A percentile compares a stretch with the other conserved stretches of the same genome.
These are phyloP conservation scores for Littorina saxatilis DNA, from an alignment of 1,140 invertebrate genomes.

Conservation along the genomic window DNA sequence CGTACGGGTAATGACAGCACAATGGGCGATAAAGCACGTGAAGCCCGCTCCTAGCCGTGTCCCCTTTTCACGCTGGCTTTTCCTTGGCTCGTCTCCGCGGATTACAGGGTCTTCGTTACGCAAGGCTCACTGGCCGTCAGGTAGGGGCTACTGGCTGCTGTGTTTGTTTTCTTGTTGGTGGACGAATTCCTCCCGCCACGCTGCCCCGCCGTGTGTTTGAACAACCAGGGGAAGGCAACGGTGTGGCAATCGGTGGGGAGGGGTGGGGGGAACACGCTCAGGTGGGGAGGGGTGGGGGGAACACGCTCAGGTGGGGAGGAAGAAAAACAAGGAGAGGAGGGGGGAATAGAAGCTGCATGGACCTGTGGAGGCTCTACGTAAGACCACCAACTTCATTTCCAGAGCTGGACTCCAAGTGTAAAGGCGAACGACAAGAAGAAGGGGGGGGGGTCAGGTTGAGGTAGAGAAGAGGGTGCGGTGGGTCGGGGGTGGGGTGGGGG, in stretches of 20 bases:
- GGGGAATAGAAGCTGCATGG: no score
- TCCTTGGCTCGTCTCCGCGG: background rate
- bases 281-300: no score
- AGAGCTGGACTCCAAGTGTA: no score
- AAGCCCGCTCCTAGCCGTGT: no score
- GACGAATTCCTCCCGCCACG: background rate
- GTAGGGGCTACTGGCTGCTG: background rate
- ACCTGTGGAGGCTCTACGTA: no score
- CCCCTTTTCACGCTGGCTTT: background rate
- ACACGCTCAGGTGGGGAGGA: no score
- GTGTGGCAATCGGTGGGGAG: background rate
- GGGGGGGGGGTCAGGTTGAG: no score
- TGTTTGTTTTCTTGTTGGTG: conserved; percentile 13
- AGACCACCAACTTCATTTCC: no score
- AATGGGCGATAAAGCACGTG: background rate
- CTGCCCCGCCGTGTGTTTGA: background rate
- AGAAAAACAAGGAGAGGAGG: no score
- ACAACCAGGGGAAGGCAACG: background rate
- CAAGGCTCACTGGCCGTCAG: background rate
- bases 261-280: background rate
- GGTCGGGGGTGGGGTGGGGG: background rate
- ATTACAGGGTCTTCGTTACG: background rate
- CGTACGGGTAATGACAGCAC: background rate
- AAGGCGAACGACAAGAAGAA: no score
- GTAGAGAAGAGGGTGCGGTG: background rate